These are phyloP conservation scores for Drosophila mojavensis DNA, from an alignment of 1,140 invertebrate species.

Conservation along the genomic window DNA sequence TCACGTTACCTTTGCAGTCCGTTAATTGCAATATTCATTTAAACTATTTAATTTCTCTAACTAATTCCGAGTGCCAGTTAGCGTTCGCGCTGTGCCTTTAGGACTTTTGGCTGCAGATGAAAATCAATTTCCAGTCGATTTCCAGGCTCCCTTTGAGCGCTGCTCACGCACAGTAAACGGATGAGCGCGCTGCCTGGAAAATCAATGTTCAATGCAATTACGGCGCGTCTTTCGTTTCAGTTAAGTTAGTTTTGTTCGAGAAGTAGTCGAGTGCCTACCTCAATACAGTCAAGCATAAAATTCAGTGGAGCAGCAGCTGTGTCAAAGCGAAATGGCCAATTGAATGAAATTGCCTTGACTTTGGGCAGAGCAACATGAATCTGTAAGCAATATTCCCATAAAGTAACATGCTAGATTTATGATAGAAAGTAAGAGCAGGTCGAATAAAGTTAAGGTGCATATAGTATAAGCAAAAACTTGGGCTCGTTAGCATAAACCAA, in stretches of 20 bases:
- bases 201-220: conserved; percentile 65
- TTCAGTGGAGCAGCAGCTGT: conserved; percentile 21
- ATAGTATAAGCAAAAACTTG: background rate
- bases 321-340: conserved; percentile 1
- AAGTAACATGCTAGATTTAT: conserved; percentile 20
- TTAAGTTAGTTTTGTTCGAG: conserved; percentile 14
- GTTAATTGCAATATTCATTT: conserved; percentile 27
- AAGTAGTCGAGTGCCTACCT: background rate
- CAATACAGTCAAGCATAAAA: conserved; percentile 1
- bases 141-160: conserved; percentile 17
- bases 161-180: conserved; percentile 1
- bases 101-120: conserved; percentile 38
- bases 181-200: conserved; percentile 13
- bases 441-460: background rate
- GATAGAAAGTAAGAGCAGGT: no score
- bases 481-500: no score
- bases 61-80: conserved; percentile 34
- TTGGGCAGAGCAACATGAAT: background rate
- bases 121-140: conserved; percentile 72
- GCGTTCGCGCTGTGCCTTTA: conserved; percentile 10
- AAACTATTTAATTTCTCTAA: conserved; percentile 7
- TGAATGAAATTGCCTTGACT: background rate
- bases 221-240: conserved; percentile 20
- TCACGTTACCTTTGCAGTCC: background rate
- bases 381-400: no score